Evolutionary conservation across 2,113 vertebrate genomes (phyloP), one percentile per base, ranked within the genome.

Genomic region (Cinclus cinclus): DNA sequence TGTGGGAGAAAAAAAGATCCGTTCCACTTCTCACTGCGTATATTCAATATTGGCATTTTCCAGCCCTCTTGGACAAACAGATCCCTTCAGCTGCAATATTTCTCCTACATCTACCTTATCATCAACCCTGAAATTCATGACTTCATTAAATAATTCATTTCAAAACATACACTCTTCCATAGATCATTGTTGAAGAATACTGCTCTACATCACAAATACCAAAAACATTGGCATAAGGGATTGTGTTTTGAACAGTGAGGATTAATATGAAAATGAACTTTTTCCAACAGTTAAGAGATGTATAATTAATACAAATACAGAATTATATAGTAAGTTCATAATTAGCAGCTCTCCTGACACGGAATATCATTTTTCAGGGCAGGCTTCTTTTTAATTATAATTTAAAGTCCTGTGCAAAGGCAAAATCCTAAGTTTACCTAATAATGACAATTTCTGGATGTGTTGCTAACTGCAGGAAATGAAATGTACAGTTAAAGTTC

Each of bases 331-430:
- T 14, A 68, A 42, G 56, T 11, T 25, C 35, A 67, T 86, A 94
- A 95, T 92, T 96, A 94, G 18, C 83, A 92, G 89, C 42, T 90
- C 93, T 95, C 90, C 58, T 68, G 94, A 81, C 47, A 56, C 64
- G 47, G 21, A n/a, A 47, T 24, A 16, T 46, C 1, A 89, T 64
- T 93, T 87, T 89, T 84, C 60, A 90, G 49, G 18, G 31, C 49
- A 90, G 31, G 31, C 18, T 87, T 88, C 67, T 80, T 71, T 41
- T 50, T 90, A 94, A 92, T 94, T 84, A 70, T 12, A 44, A 39
- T 55, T 73, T 15, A 9, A 84, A 89, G 21, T 75, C 37, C 44
- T 44, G 3, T 35, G 73, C 73, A 74, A 13, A 71, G 64, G 42
- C 64, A 92, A 94, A 94, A 74, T 16, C 6, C 3, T 7, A 53